phyloP scores from a whole-genome alignment of 2,888 invertebrate species.

The Caenorhabditis sp. region DNA sequence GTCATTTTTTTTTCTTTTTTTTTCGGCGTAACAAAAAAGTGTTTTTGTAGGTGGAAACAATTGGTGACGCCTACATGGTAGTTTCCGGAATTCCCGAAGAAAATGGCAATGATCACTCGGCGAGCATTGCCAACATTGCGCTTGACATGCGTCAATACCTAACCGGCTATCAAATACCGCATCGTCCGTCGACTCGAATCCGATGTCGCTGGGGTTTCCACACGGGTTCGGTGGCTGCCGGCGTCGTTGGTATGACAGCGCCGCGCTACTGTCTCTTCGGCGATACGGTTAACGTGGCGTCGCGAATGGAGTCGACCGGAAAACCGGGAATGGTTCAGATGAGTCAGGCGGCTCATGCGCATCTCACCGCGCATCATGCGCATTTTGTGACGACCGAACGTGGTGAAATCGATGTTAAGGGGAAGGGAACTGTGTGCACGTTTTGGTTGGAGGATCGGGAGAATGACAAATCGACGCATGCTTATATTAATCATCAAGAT shows the following conservation, averaged over 20 bases:
- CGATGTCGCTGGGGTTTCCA: slow-evolving; percentile 69
- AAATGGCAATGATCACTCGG: slow-evolving; percentile 64
- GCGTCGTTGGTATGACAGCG: slow-evolving; percentile 65
- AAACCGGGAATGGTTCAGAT: slow-evolving; percentile 63
- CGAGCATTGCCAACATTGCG: slow-evolving; percentile 60
- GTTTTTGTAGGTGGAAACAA: slow-evolving; percentile 65
- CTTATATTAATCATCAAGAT: slow-evolving; percentile 35
- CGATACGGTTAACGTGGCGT: slow-evolving; percentile 61
- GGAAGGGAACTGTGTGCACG: slow-evolving; percentile 57
- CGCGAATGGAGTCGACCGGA: slow-evolving; percentile 58
- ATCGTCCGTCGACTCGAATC: slow-evolving; percentile 52
- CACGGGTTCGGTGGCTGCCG: slow-evolving; percentile 64
- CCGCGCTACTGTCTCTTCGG: slow-evolving; percentile 69
- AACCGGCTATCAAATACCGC: slow-evolving; percentile 60
- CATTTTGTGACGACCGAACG: slow-evolving; percentile 53
- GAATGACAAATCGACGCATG: slow-evolving; percentile 35
- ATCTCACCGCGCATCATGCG: slow-evolving; percentile 48
- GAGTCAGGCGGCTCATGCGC: slow-evolving; percentile 48
- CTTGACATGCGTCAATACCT: slow-evolving; percentile 65
- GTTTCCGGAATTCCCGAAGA: slow-evolving; percentile 68
- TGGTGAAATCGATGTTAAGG: slow-evolving; percentile 64
- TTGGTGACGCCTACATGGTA: slow-evolving; percentile 69
- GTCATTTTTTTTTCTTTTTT: too few species aligned
- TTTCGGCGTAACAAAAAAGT: too few species aligned
- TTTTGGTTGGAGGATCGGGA: slow-evolving; percentile 58